phyloP scores from a whole-genome alignment of 2,888 invertebrate species.

The Drosophila mettleri region DNA sequence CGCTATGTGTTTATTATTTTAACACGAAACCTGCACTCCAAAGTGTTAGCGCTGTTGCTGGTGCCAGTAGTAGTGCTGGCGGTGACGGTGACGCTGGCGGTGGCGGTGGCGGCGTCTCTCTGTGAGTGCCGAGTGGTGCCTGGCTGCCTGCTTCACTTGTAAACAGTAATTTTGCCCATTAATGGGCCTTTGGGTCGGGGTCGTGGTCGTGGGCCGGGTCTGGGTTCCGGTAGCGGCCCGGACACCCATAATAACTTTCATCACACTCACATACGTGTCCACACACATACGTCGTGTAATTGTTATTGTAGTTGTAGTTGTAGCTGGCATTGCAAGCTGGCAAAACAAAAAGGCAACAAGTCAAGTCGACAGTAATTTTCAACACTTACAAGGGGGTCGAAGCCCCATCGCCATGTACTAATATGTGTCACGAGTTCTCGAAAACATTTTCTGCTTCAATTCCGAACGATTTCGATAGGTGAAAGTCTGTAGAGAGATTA shows the following conservation, averaged over 20 bases:
- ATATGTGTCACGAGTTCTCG: constrained; percentile 30
- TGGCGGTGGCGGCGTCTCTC: constrained; percentile 14
- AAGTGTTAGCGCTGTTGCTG: constrained; percentile 16
- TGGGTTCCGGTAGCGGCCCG: constrained; percentile 29
- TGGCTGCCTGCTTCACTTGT: constrained; percentile 64
- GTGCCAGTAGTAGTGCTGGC: too few species aligned
- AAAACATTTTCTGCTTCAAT: constrained; percentile 32
- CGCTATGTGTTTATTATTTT: constrained; percentile 80
- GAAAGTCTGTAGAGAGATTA: background rate
- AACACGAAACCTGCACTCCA: constrained; percentile 77
- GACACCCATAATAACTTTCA: constrained; percentile 70
- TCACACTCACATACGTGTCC: constrained; percentile 35
- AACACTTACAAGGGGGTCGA: constrained; percentile 72
- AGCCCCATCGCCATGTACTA: constrained; percentile 23
- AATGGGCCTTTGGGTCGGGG: constrained; percentile 62
- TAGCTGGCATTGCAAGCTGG: constrained; percentile 45
- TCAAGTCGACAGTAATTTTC: constrained; percentile 81
- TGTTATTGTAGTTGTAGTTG: constrained; percentile 59
- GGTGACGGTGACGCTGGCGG: constrained; percentile 11
- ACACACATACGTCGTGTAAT: constrained; percentile 29
- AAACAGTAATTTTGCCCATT: constrained; percentile 80
- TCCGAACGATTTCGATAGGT: constrained; percentile 4
- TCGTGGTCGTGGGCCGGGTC: constrained; percentile 3
- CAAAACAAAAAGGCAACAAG: constrained; percentile 79
- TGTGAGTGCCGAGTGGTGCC: constrained; percentile 23